Evolutionary conservation across 2,797 vertebrate species (phyloP).

Genomic region (Microctenopoma steveboyesi): DNA sequence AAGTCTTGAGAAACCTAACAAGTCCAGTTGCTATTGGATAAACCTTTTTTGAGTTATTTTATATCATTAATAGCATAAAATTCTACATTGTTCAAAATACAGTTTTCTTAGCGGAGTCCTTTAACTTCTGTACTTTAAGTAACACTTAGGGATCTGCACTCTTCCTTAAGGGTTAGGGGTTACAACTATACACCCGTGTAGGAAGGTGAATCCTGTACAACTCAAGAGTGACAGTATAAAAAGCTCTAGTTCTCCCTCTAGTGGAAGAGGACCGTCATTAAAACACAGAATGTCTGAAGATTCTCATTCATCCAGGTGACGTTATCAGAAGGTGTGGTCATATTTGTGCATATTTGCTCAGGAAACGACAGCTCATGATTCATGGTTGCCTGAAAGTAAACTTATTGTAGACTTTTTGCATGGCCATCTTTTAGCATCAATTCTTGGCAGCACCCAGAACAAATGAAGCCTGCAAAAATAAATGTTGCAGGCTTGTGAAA

Average conservation of each 20-base stretch:
- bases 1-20: no score
- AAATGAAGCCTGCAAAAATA: no score
- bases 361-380: neutral
- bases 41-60: no score
- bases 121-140: no score
- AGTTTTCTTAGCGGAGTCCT: no score
- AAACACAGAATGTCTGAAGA: neutral
- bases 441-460: neutral
- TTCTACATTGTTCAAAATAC: no score
- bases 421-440: neutral
- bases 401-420: neutral
- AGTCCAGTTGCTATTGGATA: no score
- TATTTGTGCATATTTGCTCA: neutral
- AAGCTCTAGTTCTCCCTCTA: slow-evolving; percentile 54
- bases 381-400: neutral
- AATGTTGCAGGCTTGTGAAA: neutral
- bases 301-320: no score
- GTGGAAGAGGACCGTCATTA: slow-evolving; percentile 18
- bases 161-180: no score
- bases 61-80: no score
- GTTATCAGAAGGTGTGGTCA: neutral
- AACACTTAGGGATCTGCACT: no score
- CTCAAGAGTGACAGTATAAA: neutral
- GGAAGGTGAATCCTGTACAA: neutral
- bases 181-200: neutral